Evolutionary conservation across 1,140 invertebrate species (phyloP).

Genomic region (Brevipalpus yothersi): DNA sequence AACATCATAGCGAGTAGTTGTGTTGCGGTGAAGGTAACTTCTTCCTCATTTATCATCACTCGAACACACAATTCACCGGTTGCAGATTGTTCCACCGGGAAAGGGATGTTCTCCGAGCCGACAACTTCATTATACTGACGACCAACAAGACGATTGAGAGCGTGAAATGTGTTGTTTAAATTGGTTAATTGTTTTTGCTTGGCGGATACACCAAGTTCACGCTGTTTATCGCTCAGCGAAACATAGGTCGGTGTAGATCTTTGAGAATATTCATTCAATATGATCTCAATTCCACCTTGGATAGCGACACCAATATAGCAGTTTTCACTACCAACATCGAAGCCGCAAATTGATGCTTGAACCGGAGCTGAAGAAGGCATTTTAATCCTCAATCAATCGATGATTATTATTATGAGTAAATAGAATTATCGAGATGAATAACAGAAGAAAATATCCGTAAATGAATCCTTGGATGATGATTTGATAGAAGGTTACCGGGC

Average conservation of each 20-base stretch:
- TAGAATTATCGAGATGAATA: no score
- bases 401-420: no score
- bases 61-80: slow-evolving; percentile 17
- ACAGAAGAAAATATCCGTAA: no score
- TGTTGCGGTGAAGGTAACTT: slow-evolving; percentile 65
- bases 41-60: slow-evolving; percentile 64
- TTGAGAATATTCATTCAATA: slow-evolving; percentile 11
- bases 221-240: slow-evolving; percentile 69
- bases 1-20: slow-evolving; percentile 91
- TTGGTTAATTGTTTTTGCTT: slow-evolving; percentile 93
- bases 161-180: slow-evolving; percentile 82
- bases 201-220: slow-evolving; percentile 79
- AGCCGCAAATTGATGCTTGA: slow-evolving; percentile 3
- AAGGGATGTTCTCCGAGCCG: slow-evolving; percentile 45
- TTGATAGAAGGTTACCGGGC: no score
- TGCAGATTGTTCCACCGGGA: slow-evolving; percentile 24
- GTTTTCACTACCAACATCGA: slow-evolving; percentile 11
- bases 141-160: slow-evolving; percentile 76
- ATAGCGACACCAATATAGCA: slow-evolving; percentile 9
- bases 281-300: slow-evolving; percentile 10
- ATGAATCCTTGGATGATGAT: no score
- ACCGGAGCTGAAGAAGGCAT: not conserved
- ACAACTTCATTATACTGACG: slow-evolving; percentile 42
- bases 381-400: no score
- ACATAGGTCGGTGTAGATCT: slow-evolving; percentile 37